These are phyloP conservation scores for Iguana delicatissima DNA, from an alignment of 2,797 vertebrate genomes.

Conservation along the genomic window DNA sequence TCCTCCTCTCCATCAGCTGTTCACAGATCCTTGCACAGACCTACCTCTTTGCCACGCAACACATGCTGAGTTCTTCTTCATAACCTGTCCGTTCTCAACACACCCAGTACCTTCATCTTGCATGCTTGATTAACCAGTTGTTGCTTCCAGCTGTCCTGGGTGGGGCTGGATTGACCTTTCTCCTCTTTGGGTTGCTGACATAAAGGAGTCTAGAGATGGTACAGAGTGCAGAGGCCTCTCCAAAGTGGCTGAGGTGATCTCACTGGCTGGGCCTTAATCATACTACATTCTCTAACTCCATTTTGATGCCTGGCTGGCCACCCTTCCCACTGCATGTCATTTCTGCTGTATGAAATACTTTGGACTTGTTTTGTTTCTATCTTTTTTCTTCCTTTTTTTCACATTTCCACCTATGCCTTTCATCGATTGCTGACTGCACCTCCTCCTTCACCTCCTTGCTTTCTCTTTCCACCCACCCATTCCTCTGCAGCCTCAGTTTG, in stretches of 20 bases:
- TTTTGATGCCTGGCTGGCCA: too few species aligned
- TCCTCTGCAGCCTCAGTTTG: constrained; percentile 46
- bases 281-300: neutral
- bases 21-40: neutral
- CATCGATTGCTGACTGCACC: constrained; percentile 11
- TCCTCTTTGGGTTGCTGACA: neutral
- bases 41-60: neutral
- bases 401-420: neutral
- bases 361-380: neutral
- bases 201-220: neutral
- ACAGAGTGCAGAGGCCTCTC: neutral
- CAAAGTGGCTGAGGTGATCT: neutral
- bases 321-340: neutral
- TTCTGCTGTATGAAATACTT: constrained; percentile 27
- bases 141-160: neutral
- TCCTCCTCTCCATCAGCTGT: neutral
- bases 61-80: neutral
- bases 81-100: neutral
- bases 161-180: neutral
- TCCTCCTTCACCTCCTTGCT: neutral
- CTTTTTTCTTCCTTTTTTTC: too few species aligned
- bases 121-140: constrained; percentile 22
- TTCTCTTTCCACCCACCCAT: constrained; percentile 22
- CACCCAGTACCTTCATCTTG: neutral
- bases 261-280: neutral